Percentiles rank a stretch among this genome's conserved stretches.
phyloP scores from a whole-genome alignment of 2,888 invertebrate genomes.

The Drosophila fungiperda region DNA sequence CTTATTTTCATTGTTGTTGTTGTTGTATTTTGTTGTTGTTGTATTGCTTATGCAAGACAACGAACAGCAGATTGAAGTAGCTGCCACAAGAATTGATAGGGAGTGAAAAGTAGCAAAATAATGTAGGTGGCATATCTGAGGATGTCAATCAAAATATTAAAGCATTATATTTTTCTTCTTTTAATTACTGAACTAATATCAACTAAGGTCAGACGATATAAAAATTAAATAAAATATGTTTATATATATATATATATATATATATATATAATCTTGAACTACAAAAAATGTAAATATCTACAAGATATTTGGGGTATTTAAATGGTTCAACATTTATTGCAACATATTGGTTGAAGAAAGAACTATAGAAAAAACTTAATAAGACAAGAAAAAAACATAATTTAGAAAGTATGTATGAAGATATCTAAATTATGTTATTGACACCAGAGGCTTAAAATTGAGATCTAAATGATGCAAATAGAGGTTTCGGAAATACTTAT shows the following conservation, averaged over 20 bases:
- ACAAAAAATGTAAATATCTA: background rate
- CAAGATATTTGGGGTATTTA: background rate
- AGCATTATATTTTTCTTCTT: background rate
- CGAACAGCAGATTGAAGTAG: slow-evolving; percentile 20
- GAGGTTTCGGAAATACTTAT: background rate
- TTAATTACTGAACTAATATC: background rate
- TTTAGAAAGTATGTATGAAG: background rate
- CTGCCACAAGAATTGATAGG: slow-evolving; percentile 1
- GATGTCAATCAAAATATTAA: background rate
- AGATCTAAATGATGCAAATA: background rate
- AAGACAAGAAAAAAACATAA: background rate
- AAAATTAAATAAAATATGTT: background rate
- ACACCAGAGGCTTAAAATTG: background rate
- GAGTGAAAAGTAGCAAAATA: slow-evolving; percentile 8
- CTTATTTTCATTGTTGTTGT: background rate
- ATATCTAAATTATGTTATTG: background rate
- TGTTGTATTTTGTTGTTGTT: background rate
- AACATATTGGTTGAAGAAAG: background rate
- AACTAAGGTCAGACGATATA: background rate
- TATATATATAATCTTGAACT: background rate
- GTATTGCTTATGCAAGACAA: slow-evolving; percentile 58
- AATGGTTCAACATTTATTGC: background rate
- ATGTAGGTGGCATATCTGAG: background rate
- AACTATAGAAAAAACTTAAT: background rate
- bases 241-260: too few species aligned